Percentiles rank a stretch among this genome's conserved stretches.
Conservation (phyloP, 2,797 vertebrate genomes). For the Tokudaia muenninki region DNA sequence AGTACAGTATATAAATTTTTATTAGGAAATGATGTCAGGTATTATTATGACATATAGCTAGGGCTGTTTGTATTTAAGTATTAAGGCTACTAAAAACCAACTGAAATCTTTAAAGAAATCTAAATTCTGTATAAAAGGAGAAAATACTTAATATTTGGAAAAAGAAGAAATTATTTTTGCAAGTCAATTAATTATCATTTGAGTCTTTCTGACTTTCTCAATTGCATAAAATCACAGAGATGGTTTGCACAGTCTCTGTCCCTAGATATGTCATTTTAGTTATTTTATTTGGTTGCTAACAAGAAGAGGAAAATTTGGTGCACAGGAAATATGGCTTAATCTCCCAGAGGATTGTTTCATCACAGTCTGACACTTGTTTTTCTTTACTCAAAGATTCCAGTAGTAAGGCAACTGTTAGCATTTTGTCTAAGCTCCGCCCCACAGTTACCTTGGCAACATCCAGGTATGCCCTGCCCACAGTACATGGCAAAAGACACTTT, state of each 20-base stretch:
- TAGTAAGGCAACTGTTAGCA: background rate
- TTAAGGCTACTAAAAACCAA: background rate
- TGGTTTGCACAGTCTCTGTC: background rate
- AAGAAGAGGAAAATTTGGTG: background rate
- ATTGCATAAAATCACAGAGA: background rate
- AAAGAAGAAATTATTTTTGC: background rate
- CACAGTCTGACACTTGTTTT: too few species aligned
- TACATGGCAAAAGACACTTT: too few species aligned
- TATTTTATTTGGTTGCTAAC: background rate
- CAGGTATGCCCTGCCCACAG: too few species aligned
- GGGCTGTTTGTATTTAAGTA: background rate
- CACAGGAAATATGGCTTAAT: background rate
- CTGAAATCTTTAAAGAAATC: background rate
- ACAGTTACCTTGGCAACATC: too few species aligned
- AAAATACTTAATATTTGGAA: background rate
- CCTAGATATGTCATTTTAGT: background rate
- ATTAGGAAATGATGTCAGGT: background rate
- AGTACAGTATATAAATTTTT: background rate
- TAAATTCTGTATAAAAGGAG: background rate
- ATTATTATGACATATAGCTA: background rate
- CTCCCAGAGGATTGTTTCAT: background rate
- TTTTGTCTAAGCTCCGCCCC: too few species aligned
- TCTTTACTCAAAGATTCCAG: rapidly evolving
- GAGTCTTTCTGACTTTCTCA: background rate
- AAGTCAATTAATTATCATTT: background rate